Evolutionary conservation across 64 coral and sea anemone species (phyloP).

Genomic region (Montipora efflorescens): DNA sequence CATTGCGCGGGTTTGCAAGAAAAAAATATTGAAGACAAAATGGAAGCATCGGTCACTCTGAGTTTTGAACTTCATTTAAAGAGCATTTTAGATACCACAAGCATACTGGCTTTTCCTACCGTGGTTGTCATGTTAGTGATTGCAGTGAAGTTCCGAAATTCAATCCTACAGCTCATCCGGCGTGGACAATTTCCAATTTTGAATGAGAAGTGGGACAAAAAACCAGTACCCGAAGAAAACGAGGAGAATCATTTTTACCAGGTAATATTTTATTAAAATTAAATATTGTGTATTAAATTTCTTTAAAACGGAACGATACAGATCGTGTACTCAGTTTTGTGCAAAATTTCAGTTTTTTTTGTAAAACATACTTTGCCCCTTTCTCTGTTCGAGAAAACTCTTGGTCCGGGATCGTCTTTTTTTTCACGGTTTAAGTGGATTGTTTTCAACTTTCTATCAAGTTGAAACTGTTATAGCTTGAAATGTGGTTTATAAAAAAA

Average conservation of each 20-base stretch:
- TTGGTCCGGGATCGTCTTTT: too few relatives aligned
- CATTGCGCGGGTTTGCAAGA: too few relatives aligned
- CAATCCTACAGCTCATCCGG: background rate
- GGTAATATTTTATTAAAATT: background rate
- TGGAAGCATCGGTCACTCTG: background rate
- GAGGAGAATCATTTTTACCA: background rate
- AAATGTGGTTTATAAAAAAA: too few relatives aligned
- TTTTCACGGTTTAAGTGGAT: too few relatives aligned
- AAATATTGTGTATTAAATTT: too few relatives aligned
- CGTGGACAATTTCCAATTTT: background rate
- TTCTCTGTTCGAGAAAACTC: too few relatives aligned
- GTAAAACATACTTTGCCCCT: too few relatives aligned
- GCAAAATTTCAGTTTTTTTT: too few relatives aligned
- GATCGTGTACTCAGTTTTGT: too few relatives aligned
- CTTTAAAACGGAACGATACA: too few relatives aligned
- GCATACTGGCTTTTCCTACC: background rate
- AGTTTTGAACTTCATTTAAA: slow-evolving; percentile 3
- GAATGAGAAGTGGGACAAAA: background rate
- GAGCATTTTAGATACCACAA: background rate
- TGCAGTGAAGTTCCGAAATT: background rate
- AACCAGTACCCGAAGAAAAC: slow-evolving; percentile 11
- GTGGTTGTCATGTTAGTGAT: background rate
- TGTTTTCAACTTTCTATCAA: too few relatives aligned
- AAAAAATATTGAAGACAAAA: background rate
- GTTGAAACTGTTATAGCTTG: too few relatives aligned